These are phyloP conservation scores for Halcyon malimbica DNA, from an alignment of 2,113 vertebrate species.

Conservation along the genomic window DNA sequence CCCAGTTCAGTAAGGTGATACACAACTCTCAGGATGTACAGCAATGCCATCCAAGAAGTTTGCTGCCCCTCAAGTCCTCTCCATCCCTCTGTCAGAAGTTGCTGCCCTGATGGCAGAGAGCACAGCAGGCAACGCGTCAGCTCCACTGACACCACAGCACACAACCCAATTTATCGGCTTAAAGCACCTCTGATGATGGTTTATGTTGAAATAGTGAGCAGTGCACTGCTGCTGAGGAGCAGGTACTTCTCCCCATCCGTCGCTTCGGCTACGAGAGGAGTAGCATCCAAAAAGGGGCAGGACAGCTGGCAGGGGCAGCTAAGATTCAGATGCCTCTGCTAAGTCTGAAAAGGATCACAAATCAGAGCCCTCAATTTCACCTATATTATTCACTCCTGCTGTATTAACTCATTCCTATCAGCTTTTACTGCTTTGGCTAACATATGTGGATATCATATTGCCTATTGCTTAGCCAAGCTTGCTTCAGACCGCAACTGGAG, in stretches of 20 bases:
- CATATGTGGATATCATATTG: not conserved
- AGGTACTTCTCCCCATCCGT: not conserved
- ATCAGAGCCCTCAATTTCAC: slow-evolving; percentile 17
- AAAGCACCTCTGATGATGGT: not conserved
- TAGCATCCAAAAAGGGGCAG: not conserved
- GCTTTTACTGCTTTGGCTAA: slow-evolving; percentile 44
- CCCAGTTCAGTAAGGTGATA: not conserved
- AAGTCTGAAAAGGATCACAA: slow-evolving; percentile 13
- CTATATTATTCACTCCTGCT: not conserved
- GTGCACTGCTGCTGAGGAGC: not conserved
- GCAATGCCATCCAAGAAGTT: not conserved
- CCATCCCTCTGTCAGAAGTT: not conserved
- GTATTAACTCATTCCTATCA: slow-evolving; percentile 36
- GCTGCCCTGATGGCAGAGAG: not conserved
- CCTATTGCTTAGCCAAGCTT: not conserved
- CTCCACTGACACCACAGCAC: not conserved
- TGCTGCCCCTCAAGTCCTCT: not conserved
- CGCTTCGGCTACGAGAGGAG: not conserved
- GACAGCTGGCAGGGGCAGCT: not conserved
- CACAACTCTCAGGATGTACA: not conserved
- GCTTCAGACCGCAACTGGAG: not conserved
- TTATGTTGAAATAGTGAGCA: not conserved
- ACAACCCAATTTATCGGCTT: not conserved
- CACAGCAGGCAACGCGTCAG: not conserved
- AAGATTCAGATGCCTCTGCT: not conserved